phyloP scores from a whole-genome alignment of 37 sponge, comb jelly and placozoan species.

The Oopsacas minuta region DNA sequence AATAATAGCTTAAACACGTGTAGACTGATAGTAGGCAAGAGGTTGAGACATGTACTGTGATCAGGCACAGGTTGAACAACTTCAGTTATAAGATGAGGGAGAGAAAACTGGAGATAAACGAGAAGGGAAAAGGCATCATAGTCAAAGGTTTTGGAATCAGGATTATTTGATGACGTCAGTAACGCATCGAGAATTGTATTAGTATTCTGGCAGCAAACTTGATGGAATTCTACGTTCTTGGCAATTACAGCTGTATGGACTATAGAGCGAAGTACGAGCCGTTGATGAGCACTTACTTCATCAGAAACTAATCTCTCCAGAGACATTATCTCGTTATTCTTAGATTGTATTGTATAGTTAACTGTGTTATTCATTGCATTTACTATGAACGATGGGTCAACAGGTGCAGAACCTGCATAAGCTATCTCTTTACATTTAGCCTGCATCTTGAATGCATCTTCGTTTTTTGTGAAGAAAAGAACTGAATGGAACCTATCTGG shows the following conservation, averaged over 20 bases:
- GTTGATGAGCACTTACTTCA: neutral
- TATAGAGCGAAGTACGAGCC: neutral
- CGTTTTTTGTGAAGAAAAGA: neutral
- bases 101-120: neutral
- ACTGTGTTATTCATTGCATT: neutral
- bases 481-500: neutral
- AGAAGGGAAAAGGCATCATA: constrained; percentile 7
- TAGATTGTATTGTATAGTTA: neutral
- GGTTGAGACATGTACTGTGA: neutral
- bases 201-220: neutral
- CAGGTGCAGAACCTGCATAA: neutral
- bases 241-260: neutral
- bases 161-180: neutral
- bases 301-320: neutral
- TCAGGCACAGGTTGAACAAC: neutral
- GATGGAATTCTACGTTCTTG: neutral
- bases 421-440: neutral
- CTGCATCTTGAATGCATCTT: neutral
- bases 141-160: neutral
- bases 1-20: constrained; percentile 5
- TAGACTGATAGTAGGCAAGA: neutral
- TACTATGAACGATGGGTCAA: neutral
- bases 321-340: neutral
- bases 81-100: neutral
- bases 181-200: neutral